Evolutionary conservation across 2,113 vertebrate genomes (phyloP).

Genomic region (Crypturellus undulatus): DNA sequence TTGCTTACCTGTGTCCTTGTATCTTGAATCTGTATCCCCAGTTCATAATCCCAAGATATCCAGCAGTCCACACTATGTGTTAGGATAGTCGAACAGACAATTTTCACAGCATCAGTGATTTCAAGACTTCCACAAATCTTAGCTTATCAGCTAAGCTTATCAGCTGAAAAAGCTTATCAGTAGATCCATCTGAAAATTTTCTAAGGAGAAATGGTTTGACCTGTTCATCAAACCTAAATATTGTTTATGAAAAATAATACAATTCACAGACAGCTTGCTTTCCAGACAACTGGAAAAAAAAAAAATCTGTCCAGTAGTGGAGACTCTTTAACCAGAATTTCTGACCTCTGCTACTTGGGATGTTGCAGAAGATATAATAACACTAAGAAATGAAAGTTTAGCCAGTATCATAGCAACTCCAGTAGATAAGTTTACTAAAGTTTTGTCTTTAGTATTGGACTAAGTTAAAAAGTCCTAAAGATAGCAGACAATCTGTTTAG

Average conservation of each 20-base stretch:
- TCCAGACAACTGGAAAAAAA: neutral
- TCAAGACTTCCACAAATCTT: neutral
- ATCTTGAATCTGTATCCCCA: neutral
- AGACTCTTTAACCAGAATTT: neutral
- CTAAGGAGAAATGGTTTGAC: neutral
- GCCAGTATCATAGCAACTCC: neutral
- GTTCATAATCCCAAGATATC: neutral
- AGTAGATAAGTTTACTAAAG: neutral
- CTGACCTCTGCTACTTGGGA: neutral
- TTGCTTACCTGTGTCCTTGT: neutral
- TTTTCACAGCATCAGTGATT: neutral
- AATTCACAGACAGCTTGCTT: neutral
- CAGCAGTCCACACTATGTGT: neutral
- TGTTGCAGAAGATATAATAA: neutral
- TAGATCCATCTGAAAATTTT: neutral
- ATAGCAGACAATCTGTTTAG: neutral
- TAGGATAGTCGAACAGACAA: neutral
- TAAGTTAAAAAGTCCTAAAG: neutral
- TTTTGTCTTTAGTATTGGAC: neutral
- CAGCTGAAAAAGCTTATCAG: neutral
- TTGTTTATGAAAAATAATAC: neutral
- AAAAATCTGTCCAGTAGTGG: neutral
- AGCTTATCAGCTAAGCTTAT: neutral
- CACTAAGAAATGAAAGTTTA: neutral
- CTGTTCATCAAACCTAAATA: neutral